These are phyloP conservation scores for Elgonia sp. DNA, from an alignment of 2,888 invertebrate genomes.

Conservation along the genomic window DNA sequence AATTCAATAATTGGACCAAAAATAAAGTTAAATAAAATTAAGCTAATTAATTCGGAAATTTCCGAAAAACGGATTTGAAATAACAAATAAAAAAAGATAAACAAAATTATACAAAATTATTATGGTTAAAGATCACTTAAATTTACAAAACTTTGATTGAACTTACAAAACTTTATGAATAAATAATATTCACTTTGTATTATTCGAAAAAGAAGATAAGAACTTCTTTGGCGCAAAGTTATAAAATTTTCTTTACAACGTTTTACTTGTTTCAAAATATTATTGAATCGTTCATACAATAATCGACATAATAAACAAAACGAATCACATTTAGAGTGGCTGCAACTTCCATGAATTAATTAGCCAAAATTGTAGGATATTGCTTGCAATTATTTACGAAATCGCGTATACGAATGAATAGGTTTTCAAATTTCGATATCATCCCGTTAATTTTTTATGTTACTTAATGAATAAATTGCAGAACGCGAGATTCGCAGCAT, in stretches of 20 bases:
- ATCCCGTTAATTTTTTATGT: conserved; percentile 1
- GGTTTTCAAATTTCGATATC: not conserved
- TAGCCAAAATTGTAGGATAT: not conserved
- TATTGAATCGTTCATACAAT: not conserved
- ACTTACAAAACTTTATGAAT: conserved; percentile 14
- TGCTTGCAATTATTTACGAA: not conserved
- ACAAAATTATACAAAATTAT: not conserved
- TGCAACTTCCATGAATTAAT: not conserved
- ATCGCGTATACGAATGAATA: not conserved
- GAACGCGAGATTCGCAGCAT: not conserved
- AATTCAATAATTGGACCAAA: too few relatives aligned
- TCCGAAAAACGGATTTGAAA: not conserved
- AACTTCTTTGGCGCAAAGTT: not conserved
- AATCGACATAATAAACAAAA: not conserved
- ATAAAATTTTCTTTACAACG: not conserved
- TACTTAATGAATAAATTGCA: conserved; percentile 22
- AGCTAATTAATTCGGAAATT: too few relatives aligned
- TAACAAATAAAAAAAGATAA: not conserved
- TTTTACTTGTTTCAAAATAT: not conserved
- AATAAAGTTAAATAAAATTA: too few relatives aligned
- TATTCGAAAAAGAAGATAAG: not conserved
- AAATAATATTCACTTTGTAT: not conserved
- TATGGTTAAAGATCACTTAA: not conserved
- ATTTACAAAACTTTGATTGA: conserved; percentile 19
- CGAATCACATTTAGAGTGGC: not conserved